Percentiles rank a stretch among this genome's conserved stretches.
phyloP scores from a whole-genome alignment of 2,888 invertebrate genomes.

The Apodemia zela region DNA sequence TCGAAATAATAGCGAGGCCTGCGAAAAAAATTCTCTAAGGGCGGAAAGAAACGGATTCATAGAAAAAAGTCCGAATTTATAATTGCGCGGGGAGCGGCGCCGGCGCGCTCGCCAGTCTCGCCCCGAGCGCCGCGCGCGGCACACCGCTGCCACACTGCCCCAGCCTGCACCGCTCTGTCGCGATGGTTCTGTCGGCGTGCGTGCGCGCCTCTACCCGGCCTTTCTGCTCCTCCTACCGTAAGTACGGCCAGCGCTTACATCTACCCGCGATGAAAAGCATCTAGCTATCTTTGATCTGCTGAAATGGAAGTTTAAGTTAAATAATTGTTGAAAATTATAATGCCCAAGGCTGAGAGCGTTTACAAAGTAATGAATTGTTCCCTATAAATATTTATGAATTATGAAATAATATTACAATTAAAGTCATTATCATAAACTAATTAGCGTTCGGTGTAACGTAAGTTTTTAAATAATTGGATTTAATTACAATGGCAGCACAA shows the following conservation, averaged over 20 bases:
- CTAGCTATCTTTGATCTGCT: not conserved
- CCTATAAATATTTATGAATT: constrained; percentile 14
- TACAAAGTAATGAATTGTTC: constrained; percentile 11
- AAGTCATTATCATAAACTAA: constrained; percentile 10
- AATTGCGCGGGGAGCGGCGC: constrained; percentile 54
- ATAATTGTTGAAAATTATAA: not conserved
- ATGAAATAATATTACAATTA: constrained; percentile 16
- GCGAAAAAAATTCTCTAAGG: constrained; percentile 79
- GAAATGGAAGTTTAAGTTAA: not conserved
- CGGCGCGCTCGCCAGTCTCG: constrained; percentile 30
- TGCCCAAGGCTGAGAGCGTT: constrained; percentile 13
- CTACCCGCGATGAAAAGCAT: not conserved
- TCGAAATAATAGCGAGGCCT: constrained; percentile 73
- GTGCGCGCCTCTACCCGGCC: constrained; percentile 61
- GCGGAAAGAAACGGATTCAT: constrained; percentile 77
- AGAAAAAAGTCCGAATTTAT: constrained; percentile 72
- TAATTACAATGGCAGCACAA: constrained; percentile 7
- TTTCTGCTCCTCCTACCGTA: constrained; percentile 64
- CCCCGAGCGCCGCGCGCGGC: constrained; percentile 26
- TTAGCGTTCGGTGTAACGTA: constrained; percentile 10
- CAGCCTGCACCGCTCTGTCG: constrained; percentile 15
- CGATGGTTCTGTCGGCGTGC: constrained; percentile 69
- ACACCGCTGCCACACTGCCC: not conserved
- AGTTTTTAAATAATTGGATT: constrained; percentile 9
- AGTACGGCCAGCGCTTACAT: constrained; percentile 39